Evolutionary conservation across 2,797 vertebrate species (phyloP), one percentile per base, ranked within the genome.

Genomic region (Rhincodon typus): DNA sequence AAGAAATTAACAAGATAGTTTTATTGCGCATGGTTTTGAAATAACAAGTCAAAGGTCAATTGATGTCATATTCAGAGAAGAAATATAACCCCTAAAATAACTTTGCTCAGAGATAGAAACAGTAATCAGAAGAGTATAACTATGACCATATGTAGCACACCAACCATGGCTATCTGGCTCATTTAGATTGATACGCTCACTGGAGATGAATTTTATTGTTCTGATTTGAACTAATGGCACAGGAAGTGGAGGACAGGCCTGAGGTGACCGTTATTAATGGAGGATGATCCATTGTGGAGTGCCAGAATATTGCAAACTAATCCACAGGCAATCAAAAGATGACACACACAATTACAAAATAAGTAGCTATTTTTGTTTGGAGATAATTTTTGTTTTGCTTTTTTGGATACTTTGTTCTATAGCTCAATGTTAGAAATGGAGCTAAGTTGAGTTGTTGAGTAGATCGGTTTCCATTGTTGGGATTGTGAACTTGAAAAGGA

Each of bases 261-360:
- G n/a, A n/a, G n/a, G n/a, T n/a, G n/a, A n/a, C n/a, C n/a, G n/a
- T n/a, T n/a, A n/a, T n/a, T n/a, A n/a, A n/a, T n/a, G n/a, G n/a
- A n/a, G 98, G 98, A 97, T 46, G 98, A 98, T 96, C 98, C 98
- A 57, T 95, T 98, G 69, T 98, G 98, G 98, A 98, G 98, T 94
- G 97, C 98, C 91, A 98, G 98, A 96, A 96, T 98, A 95, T 95
- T 98, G 95, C 97, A 98, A 13, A 98, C 98, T 30, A 96, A 98
- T 82, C 98, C 98, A 15, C 96, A 98, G 96, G 97, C 98, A 94
- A 96, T 98, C 69, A 97, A 96, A 96, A 96, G 97, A 98, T 74
- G 97, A 30, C 98, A 98, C 96, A 96, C 97, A 96, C n/a, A n/a
- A n/a, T n/a, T n/a, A n/a, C n/a, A n/a, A n/a, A 91, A 30, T 38